These are phyloP conservation scores for Cyclina sinensis DNA, from an alignment of 1,140 invertebrate species.

Conservation along the genomic window DNA sequence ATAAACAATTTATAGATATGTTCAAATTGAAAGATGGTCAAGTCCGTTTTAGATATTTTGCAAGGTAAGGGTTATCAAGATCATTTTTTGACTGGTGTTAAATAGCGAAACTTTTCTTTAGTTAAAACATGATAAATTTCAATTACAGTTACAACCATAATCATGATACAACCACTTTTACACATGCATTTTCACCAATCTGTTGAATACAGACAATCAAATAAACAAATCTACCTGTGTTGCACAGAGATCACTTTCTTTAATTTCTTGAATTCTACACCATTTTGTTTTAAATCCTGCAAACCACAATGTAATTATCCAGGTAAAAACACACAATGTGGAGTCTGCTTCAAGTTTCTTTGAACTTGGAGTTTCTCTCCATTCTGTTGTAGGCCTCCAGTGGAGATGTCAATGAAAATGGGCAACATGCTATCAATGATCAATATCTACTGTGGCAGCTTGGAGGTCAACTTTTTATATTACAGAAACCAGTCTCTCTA, in stretches of 20 bases:
- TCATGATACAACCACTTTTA: too few species aligned
- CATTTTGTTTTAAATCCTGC: constrained; percentile 28
- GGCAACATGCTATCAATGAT: constrained; percentile 12
- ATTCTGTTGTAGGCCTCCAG: neutral
- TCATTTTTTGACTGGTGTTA: too few species aligned
- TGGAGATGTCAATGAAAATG: neutral
- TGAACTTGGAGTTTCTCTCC: neutral
- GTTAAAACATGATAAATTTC: too few species aligned
- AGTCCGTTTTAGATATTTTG: too few species aligned
- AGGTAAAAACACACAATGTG: neutral
- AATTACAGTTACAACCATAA: too few species aligned
- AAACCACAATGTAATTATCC: neutral
- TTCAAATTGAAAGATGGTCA: too few species aligned
- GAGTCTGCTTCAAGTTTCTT: constrained; percentile 16
- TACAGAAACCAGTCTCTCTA: neutral
- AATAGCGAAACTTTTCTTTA: too few species aligned
- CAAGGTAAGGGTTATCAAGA: too few species aligned
- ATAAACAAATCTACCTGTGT: constrained; percentile 13
- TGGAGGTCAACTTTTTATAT: neutral
- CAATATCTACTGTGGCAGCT: neutral
- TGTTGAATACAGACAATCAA: neutral
- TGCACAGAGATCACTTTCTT: neutral
- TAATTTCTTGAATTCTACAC: neutral
- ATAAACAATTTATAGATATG: too few species aligned
- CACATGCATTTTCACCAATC: too few species aligned